Evolutionary conservation across 37 sponge, comb jelly and placozoan species (phyloP).

Genomic region (Agelas oroides): DNA sequence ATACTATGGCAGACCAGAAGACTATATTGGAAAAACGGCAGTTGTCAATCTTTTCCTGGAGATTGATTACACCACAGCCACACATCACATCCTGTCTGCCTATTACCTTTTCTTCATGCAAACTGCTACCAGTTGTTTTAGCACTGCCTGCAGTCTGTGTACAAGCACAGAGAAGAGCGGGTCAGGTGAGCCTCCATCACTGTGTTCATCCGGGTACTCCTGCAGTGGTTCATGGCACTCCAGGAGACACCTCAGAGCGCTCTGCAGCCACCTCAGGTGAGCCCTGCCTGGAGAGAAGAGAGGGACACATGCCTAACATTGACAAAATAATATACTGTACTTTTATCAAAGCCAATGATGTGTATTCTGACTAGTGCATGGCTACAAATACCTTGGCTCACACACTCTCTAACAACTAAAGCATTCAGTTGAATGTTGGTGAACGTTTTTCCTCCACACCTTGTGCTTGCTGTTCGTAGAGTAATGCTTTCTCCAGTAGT

Average conservation of each 20-base stretch:
- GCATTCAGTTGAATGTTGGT: no score
- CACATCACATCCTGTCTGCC: no score
- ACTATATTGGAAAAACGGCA: no score
- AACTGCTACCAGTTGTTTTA: slow-evolving; percentile 38
- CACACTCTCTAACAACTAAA: no score
- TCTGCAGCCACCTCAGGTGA: not conserved
- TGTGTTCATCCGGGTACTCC: not conserved
- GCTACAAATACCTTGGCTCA: no score
- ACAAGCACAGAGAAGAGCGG: not conserved
- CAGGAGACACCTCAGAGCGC: not conserved
- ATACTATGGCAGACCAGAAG: no score
- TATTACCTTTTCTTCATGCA: slow-evolving; percentile 26
- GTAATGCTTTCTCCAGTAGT: slow-evolving; percentile 25
- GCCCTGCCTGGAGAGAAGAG: not conserved
- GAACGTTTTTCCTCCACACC: not conserved
- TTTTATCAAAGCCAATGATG: no score
- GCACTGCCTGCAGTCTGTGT: slow-evolving; percentile 30
- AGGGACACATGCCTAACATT: not conserved
- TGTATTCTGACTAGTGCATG: no score
- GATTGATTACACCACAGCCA: no score
- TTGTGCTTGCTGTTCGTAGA: slow-evolving; percentile 37
- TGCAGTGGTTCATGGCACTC: not conserved
- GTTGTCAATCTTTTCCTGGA: no score
- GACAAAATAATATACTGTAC: no score
- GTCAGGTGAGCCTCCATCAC: not conserved